phyloP scores from a whole-genome alignment of 2,888 invertebrate species.

The Tenthredo scrophulariae region DNA sequence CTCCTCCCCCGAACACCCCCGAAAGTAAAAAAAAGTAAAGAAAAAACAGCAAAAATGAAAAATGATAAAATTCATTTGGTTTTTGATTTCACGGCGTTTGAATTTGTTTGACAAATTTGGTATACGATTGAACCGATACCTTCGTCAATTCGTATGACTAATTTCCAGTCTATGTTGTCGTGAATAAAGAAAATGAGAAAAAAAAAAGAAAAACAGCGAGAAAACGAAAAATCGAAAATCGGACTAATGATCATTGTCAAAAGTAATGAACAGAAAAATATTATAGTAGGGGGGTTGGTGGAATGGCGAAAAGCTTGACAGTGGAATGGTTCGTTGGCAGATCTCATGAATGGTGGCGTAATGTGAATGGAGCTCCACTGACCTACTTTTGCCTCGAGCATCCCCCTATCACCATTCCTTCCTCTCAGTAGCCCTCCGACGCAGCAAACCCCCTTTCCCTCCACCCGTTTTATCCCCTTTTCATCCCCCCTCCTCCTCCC shows the following conservation, averaged over 20 bases:
- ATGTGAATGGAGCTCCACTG: slow-evolving; percentile 78
- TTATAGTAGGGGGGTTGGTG: background rate
- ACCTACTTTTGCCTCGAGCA: slow-evolving; percentile 71
- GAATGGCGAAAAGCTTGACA: slow-evolving; percentile 64
- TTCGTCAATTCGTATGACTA: too few relatives aligned
- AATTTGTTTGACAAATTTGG: too few relatives aligned
- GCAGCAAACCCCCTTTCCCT: slow-evolving; percentile 58
- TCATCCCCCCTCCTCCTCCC: too few relatives aligned
- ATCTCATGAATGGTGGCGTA: slow-evolving; percentile 78
- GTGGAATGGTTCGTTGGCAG: slow-evolving; percentile 70
- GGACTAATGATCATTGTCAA: too few relatives aligned
- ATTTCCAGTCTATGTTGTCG: too few relatives aligned
- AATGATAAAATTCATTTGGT: background rate
- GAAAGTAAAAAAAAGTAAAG: slow-evolving; percentile 6
- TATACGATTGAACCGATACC: too few relatives aligned
- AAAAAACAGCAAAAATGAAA: background rate
- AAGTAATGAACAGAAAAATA: background rate
- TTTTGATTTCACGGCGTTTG: background rate
- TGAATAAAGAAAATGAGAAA: too few relatives aligned
- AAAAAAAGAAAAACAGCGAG: too few relatives aligned
- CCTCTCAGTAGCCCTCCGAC: slow-evolving; percentile 56
- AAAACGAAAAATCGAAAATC: too few relatives aligned
- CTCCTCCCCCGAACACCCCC: background rate
- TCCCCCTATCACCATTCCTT: slow-evolving; percentile 62
- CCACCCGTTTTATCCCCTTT: slow-evolving; percentile 52